These are phyloP conservation scores for Parazoanthus darwini DNA, from an alignment of 92 coral and sea anemone genomes.

Conservation along the genomic window DNA sequence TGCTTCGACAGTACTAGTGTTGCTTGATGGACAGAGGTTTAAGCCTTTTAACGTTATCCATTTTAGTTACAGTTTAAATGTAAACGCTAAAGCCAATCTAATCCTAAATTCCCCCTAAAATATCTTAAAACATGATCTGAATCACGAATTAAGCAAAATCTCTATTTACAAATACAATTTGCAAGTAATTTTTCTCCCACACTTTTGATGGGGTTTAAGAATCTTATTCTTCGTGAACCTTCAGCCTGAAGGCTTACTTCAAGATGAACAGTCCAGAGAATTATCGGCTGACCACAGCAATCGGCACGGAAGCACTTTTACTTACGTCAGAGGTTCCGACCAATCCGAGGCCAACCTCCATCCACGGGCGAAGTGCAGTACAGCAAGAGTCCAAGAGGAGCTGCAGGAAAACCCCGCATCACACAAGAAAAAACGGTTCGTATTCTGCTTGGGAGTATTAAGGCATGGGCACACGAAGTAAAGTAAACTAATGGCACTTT, in stretches of 20 bases:
- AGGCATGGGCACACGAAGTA: not conserved
- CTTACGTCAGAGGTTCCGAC: conserved; percentile 6
- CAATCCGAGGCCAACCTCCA: not conserved
- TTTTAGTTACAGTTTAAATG: too few relatives aligned
- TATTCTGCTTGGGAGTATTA: not conserved
- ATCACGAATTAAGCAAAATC: too few relatives aligned
- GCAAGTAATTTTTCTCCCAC: not conserved
- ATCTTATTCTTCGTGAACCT: not conserved
- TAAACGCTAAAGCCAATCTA: too few relatives aligned
- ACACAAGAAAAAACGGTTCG: conserved; percentile 33
- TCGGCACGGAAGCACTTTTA: conserved; percentile 9
- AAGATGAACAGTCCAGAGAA: not conserved
- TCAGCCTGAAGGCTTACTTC: not conserved
- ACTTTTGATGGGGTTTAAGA: not conserved
- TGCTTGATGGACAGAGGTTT: too few relatives aligned
- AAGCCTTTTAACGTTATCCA: too few relatives aligned
- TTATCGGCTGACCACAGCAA: not conserved
- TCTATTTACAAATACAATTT: too few relatives aligned
- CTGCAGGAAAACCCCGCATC: not conserved
- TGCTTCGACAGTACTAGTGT: too few relatives aligned
- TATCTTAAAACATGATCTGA: too few relatives aligned
- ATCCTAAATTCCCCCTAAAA: too few relatives aligned
- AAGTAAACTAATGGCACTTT: too few relatives aligned
- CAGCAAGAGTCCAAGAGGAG: not conserved
- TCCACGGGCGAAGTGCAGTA: not conserved